A percentile compares a stretch with the other conserved stretches of the same genome.
Conservation (phyloP, 2,113 vertebrate genomes). For the Prionailurus bengalensis region DNA sequence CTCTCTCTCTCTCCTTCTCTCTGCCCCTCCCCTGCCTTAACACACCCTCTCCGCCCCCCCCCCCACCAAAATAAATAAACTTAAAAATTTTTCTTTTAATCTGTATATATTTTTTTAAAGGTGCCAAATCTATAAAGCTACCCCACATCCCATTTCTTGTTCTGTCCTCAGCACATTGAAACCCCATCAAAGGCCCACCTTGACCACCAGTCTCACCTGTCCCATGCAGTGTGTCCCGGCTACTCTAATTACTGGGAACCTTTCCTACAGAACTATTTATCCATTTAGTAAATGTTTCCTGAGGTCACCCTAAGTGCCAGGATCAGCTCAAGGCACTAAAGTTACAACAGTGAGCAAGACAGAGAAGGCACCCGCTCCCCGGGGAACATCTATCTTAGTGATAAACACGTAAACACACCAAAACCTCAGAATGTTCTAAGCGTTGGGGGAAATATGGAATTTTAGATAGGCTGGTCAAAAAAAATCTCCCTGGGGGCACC, state of each 20-base stretch:
- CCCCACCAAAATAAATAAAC: too few relatives aligned
- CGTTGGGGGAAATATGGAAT: rapidly evolving
- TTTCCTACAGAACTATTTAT: background rate
- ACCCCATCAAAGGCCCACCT: rapidly evolving
- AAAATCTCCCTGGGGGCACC: background rate
- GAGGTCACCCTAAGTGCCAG: too few relatives aligned
- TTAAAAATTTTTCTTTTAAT: too few relatives aligned
- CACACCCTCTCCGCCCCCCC: too few relatives aligned
- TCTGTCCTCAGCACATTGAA: rapidly evolving
- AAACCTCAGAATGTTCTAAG: background rate
- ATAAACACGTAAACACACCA: background rate
- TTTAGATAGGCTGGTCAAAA: background rate
- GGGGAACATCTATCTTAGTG: too few relatives aligned
- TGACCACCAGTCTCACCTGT: background rate
- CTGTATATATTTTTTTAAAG: too few relatives aligned
- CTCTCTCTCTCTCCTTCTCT: too few relatives aligned
- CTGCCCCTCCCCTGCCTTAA: too few relatives aligned
- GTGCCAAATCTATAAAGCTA: rapidly evolving
- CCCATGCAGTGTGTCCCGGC: rapidly evolving
- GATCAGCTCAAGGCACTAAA: background rate
- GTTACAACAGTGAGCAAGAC: background rate
- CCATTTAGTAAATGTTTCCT: rapidly evolving
- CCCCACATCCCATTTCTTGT: background rate
- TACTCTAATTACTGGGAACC: rapidly evolving
- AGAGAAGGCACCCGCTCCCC: background rate